phyloP scores from a whole-genome alignment of 2,113 vertebrate species.

The human (Homo sapiens) region DNA sequence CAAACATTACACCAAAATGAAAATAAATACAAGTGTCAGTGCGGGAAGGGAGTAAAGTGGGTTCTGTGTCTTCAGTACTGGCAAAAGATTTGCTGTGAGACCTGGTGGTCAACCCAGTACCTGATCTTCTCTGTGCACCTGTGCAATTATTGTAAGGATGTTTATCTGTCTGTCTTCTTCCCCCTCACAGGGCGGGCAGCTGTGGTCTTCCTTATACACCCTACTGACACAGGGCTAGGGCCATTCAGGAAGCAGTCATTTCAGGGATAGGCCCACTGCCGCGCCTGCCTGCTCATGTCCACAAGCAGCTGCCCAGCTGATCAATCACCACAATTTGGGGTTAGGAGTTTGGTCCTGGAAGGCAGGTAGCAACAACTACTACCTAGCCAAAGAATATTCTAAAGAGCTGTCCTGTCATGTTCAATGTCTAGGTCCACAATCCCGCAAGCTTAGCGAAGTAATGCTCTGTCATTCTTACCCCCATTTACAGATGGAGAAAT shows the following conservation, averaged over 20 bases:
- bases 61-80: background rate
- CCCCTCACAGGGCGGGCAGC: background rate
- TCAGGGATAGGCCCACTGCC: background rate
- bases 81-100: background rate
- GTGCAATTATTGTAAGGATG: background rate
- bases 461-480: background rate
- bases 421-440: background rate
- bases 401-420: background rate
- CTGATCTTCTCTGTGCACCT: background rate
- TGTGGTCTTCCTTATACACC: background rate
- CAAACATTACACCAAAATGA: constrained; percentile 38
- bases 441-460: background rate
- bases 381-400: background rate
- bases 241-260: constrained; percentile 44
- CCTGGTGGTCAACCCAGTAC: background rate
- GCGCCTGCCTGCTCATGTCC: constrained; percentile 7
- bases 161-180: constrained; percentile 14
- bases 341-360: constrained; percentile 4
- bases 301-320: background rate
- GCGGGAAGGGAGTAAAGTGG: background rate
- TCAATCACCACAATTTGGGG: constrained; percentile 50
- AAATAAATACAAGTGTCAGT: constrained; percentile 28
- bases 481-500: background rate
- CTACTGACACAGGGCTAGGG: background rate
- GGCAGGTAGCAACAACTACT: background rate